Percentiles rank a stretch among this genome's conserved stretches.
phyloP scores from a whole-genome alignment of 2,888 invertebrate species.

The Heliconius erato region DNA sequence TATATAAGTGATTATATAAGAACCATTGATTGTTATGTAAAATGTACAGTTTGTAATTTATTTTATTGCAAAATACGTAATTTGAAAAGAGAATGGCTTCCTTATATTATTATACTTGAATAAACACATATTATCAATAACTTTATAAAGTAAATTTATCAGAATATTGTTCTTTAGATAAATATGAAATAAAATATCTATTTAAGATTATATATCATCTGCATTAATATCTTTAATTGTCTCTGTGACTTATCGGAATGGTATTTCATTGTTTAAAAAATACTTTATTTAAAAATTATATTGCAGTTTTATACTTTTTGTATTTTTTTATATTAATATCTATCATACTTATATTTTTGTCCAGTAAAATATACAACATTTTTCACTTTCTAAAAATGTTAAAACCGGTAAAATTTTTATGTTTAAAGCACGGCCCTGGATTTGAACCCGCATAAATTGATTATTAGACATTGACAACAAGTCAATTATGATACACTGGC shows the following conservation, averaged over 20 bases:
- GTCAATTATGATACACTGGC: no score
- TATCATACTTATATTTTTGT: no score
- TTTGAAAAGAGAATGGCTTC: not conserved
- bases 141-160: constrained; percentile 3
- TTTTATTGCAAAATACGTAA: not conserved
- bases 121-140: not conserved
- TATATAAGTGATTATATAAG: no score
- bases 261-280: not conserved
- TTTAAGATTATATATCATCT: not conserved
- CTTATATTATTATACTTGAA: not conserved
- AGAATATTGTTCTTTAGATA: not conserved
- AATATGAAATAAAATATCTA: not conserved
- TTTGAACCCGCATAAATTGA: no score
- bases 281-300: no score
- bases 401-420: no score
- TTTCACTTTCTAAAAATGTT: no score
- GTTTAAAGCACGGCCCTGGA: no score
- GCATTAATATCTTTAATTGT: constrained; percentile 12
- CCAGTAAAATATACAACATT: no score
- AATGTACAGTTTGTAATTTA: not conserved
- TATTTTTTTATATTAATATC: no score
- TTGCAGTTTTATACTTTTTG: no score
- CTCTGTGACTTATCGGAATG: not conserved
- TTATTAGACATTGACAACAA: no score
- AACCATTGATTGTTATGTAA: not conserved